Conservation (phyloP, 2,113 vertebrate genomes). For the Erythrolamprus reginae region DNA sequence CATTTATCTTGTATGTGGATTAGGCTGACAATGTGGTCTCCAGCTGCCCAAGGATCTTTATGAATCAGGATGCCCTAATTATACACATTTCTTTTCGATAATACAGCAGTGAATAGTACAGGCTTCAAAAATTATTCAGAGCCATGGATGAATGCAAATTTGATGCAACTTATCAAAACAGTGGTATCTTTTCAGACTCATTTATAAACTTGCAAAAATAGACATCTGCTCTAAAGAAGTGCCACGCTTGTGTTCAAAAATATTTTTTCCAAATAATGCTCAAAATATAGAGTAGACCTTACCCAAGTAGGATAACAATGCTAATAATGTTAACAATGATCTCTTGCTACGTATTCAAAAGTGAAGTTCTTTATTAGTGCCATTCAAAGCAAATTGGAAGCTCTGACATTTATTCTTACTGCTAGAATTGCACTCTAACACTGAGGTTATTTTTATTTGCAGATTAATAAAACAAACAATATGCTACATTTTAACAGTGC, state of each 20-base stretch:
- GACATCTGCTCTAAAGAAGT: neutral
- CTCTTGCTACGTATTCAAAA: neutral
- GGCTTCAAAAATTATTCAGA: neutral
- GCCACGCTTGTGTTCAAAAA: neutral
- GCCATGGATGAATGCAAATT: neutral
- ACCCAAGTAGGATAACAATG: neutral
- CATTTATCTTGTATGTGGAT: neutral
- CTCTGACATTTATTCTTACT: neutral
- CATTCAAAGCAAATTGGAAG: neutral
- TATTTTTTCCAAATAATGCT: neutral
- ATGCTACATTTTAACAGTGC: neutral
- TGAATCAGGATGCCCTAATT: neutral
- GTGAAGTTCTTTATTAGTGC: neutral
- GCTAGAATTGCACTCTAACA: neutral
- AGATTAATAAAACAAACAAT: neutral
- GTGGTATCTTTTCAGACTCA: neutral
- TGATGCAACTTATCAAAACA: neutral
- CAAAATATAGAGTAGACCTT: neutral
- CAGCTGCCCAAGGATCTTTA: neutral
- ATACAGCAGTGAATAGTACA: neutral
- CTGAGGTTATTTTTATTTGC: neutral
- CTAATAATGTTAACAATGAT: neutral
- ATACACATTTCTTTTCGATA: neutral
- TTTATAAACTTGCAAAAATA: neutral
- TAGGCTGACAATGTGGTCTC: neutral